phyloP scores from a whole-genome alignment of 2,797 vertebrate genomes.

The Hoplostethus atlanticus region DNA sequence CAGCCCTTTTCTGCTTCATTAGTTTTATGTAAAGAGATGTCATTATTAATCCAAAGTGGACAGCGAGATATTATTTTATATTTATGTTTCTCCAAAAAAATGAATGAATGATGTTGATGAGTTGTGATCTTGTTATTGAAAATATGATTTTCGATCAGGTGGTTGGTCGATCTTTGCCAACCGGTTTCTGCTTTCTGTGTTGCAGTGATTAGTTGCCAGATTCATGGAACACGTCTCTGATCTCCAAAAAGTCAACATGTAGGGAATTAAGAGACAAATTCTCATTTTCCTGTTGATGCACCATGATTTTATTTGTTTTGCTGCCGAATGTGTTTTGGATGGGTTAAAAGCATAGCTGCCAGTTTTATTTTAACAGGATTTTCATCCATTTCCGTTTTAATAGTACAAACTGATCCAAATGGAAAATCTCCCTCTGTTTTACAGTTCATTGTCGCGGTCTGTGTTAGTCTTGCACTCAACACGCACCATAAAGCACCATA shows the following conservation, averaged over 20 bases:
- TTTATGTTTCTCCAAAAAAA: not conserved
- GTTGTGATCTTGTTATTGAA: not conserved
- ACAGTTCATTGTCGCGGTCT: too few species aligned
- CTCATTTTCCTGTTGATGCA: not conserved
- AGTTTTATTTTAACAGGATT: not conserved
- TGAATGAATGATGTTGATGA: not conserved
- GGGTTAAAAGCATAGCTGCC: not conserved
- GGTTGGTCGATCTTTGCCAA: not conserved
- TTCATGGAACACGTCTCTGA: not conserved
- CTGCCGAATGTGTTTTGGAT: not conserved
- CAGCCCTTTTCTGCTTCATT: not conserved
- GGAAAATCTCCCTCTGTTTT: too few species aligned
- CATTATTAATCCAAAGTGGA: not conserved
- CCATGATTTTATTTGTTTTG: not conserved
- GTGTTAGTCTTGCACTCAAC: not conserved
- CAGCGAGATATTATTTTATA: not conserved
- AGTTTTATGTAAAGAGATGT: not conserved
- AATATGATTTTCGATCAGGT: not conserved
- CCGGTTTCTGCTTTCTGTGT: conserved; percentile 10
- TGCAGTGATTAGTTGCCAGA: conserved; percentile 3
- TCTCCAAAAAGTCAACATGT: too few species aligned
- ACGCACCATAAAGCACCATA: not conserved
- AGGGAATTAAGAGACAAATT: not conserved
- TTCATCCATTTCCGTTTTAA: not conserved
- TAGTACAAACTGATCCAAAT: too few species aligned